A percentile compares a stretch with the other conserved stretches of the same genome.
Conservation (phyloP, 2,888 invertebrate species). For the Nemotelus nigrinus region DNA sequence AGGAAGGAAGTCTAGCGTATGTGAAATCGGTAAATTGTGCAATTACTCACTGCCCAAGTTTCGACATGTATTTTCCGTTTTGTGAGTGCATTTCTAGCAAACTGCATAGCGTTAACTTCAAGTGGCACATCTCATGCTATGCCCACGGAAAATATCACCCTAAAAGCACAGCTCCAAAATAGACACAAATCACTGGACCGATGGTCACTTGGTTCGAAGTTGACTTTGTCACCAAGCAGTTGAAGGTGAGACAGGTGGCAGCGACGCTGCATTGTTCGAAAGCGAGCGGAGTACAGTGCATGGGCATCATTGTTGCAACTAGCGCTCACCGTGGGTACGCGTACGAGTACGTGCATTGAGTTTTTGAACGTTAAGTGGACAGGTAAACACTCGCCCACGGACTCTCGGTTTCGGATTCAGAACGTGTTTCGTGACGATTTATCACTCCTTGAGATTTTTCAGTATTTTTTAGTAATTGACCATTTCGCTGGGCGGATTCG, state of each 20-base stretch:
- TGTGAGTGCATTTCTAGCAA: conserved; percentile 7
- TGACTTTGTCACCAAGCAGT: not conserved
- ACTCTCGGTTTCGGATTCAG: conserved; percentile 1
- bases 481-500: conserved; percentile 28
- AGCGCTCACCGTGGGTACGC: conserved; percentile 26
- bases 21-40: conserved; percentile 37
- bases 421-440: conserved; percentile 35
- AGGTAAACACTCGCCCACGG: conserved; percentile 42
- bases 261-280: conserved; percentile 28
- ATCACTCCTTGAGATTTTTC: not conserved
- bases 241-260: conserved; percentile 24
- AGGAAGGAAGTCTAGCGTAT: not conserved
- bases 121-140: conserved; percentile 23
- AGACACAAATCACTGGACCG: conserved; percentile 15
- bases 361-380: conserved; percentile 34
- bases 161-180: conserved; percentile 8
- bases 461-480: conserved; percentile 31
- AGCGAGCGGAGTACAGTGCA: not conserved
- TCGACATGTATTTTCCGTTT: conserved; percentile 26
- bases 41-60: conserved; percentile 4
- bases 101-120: conserved; percentile 16
- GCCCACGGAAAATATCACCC: conserved; percentile 16
- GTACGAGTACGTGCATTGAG: conserved; percentile 33
- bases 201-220: conserved; percentile 11
- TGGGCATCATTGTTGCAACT: conserved; percentile 8